These are phyloP conservation scores for Thamnophis elegans DNA, from an alignment of 2,797 vertebrate genomes.

Conservation along the genomic window DNA sequence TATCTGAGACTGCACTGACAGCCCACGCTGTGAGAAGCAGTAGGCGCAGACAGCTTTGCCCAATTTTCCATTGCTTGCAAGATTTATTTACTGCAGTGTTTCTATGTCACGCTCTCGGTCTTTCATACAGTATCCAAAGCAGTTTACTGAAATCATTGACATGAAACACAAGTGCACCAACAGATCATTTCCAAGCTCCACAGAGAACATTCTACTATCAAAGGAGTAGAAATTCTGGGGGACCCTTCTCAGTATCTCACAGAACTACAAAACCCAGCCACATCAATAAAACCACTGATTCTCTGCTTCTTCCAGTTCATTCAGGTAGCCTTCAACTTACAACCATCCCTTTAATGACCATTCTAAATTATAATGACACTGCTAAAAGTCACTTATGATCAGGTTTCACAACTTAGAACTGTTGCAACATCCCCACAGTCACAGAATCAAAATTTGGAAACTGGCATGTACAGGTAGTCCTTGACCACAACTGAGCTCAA, in stretches of 20 bases:
- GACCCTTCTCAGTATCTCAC: background rate
- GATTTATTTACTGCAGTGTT: background rate
- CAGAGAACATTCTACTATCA: background rate
- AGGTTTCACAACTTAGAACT: background rate
- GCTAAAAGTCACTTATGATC: background rate
- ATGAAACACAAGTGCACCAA: background rate
- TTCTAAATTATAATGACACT: background rate
- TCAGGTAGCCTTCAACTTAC: background rate
- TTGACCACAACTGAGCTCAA: too few species aligned
- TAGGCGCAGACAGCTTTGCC: too few species aligned
- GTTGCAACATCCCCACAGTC: background rate
- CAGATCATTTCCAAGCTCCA: background rate
- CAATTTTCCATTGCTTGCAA: background rate
- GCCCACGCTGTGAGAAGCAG: background rate
- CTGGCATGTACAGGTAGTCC: background rate
- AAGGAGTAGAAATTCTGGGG: background rate
- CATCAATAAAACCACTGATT: background rate
- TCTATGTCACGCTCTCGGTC: background rate
- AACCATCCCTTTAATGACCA: background rate
- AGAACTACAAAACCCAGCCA: background rate
- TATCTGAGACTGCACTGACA: background rate
- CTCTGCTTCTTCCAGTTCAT: background rate
- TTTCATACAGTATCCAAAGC: background rate
- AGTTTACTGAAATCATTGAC: background rate
- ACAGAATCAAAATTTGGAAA: background rate